Conservation (phyloP, 2,113 vertebrate genomes). For the Saimiri boliviensis region DNA sequence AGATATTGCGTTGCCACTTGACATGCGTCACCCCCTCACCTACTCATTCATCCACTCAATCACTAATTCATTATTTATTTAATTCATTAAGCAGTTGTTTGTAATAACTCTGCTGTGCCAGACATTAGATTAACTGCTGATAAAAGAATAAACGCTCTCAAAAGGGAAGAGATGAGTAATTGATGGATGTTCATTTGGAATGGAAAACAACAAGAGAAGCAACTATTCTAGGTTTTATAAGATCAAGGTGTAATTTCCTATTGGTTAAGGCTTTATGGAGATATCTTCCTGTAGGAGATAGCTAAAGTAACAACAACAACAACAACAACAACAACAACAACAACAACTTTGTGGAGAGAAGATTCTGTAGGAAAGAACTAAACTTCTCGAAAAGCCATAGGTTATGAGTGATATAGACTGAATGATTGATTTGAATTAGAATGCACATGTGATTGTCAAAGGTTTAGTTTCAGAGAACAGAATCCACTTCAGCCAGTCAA, state of each 20-base stretch:
- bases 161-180: not conserved
- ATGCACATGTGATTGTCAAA: not conserved
- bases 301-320: not conserved
- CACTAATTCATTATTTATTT: not conserved
- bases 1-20: not conserved
- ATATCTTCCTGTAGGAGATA: not conserved
- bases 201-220: not conserved
- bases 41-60: not conserved
- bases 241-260: not conserved
- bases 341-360: not conserved
- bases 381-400: not conserved
- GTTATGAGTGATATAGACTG: not conserved
- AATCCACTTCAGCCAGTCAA: not conserved
- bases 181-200: not conserved
- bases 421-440: not conserved
- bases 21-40: not conserved
- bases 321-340: no score
- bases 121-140: not conserved
- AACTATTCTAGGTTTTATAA: not conserved
- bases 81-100: not conserved
- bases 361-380: not conserved
- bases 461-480: not conserved
- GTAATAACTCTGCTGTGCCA: not conserved
- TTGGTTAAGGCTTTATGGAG: not conserved
- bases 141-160: not conserved